phyloP scores from a whole-genome alignment of 2,113 vertebrate genomes.

The Anoura caudifer region DNA sequence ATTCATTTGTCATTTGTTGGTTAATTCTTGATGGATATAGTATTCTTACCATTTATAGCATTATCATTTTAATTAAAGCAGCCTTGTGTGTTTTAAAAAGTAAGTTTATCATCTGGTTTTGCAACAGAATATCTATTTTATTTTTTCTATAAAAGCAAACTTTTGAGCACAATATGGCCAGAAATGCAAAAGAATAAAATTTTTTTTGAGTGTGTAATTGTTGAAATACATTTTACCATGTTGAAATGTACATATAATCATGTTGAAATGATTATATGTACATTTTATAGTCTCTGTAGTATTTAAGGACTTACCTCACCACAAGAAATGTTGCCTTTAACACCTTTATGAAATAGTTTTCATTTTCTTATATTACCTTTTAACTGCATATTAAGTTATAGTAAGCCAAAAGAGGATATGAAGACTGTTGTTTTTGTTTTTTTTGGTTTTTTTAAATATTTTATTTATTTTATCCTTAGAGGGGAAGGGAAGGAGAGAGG shows the following conservation, averaged over 20 bases:
- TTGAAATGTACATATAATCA: too few relatives aligned
- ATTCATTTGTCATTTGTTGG: neutral
- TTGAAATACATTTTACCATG: neutral
- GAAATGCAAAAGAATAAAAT: neutral
- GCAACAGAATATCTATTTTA: neutral
- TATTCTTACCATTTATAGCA: neutral
- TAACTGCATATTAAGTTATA: neutral
- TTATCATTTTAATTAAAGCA: constrained; percentile 38
- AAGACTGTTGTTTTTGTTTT: too few relatives aligned
- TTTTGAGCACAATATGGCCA: neutral
- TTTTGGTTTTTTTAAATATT: too few relatives aligned
- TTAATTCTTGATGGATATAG: neutral
- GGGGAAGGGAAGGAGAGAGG: too few relatives aligned
- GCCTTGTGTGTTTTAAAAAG: neutral
- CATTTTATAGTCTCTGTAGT: neutral
- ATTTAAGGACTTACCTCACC: constrained; percentile 12
- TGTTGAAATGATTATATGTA: neutral
- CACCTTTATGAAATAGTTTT: constrained; percentile 22
- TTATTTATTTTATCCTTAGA: too few relatives aligned
- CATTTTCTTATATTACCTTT: neutral
- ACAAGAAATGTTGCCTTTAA: neutral
- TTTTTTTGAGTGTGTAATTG: neutral
- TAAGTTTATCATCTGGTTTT: neutral
- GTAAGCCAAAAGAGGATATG: neutral
- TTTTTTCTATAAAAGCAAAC: neutral